A percentile compares a stretch with the other conserved stretches of the same genome.
Conservation (phyloP, 2,113 vertebrate genomes). For the Variabilichromis moorii region DNA sequence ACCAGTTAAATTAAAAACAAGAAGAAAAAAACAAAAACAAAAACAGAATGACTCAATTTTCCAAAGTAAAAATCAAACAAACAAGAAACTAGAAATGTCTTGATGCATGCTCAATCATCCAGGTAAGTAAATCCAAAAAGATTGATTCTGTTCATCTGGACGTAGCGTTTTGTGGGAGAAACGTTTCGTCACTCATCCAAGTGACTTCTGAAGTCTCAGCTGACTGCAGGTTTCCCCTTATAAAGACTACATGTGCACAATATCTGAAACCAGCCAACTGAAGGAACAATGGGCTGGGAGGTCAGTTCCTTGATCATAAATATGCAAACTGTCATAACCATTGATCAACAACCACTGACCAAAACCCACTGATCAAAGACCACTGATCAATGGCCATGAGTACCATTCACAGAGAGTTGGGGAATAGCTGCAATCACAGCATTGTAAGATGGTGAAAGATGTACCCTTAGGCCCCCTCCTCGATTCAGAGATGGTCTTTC, state of each 20-base stretch:
- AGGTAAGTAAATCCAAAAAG: not conserved
- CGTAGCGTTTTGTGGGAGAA: not conserved
- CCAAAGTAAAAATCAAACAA: not conserved
- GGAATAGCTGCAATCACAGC: not conserved
- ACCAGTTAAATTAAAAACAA: not conserved
- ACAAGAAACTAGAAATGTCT: not conserved
- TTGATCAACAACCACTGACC: not conserved
- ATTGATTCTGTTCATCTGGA: not conserved
- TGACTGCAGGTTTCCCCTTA: not conserved
- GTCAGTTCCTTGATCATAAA: not conserved
- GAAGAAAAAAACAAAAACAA: not conserved
- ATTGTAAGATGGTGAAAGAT: rapidly evolving
- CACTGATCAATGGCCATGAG: not conserved
- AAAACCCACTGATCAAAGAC: not conserved
- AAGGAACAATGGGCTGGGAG: not conserved
- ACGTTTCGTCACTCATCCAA: not conserved
- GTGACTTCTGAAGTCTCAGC: not conserved
- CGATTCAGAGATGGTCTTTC: not conserved
- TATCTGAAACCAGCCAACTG: not conserved
- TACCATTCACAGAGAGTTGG: not conserved
- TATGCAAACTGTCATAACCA: not conserved
- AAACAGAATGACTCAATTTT: not conserved
- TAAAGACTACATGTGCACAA: not conserved
- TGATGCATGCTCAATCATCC: not conserved
- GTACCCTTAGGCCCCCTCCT: not conserved